A percentile compares a stretch with the other conserved stretches of the same genome.
Conservation (phyloP, 1,140 invertebrate species). For the Calephelis virginiensis region DNA sequence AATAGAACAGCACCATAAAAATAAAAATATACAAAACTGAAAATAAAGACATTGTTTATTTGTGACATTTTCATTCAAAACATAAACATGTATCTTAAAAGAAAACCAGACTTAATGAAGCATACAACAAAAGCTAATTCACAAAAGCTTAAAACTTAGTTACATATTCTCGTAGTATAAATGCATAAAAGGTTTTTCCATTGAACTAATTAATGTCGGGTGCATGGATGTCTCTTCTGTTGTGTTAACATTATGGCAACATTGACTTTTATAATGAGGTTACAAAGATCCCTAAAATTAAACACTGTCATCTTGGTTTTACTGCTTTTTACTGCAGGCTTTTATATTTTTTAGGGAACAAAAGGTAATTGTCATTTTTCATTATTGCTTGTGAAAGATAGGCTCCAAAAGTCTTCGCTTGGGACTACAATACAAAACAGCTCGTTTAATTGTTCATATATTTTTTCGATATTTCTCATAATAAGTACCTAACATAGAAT, state of each 20-base stretch:
- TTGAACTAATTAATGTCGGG: slow-evolving; percentile 11
- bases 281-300: slow-evolving; percentile 3
- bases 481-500: no score
- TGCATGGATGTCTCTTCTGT: slow-evolving; percentile 7
- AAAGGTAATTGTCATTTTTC: no score
- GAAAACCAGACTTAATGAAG: slow-evolving; percentile 2
- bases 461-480: no score
- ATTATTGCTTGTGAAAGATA: no score
- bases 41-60: slow-evolving; percentile 9
- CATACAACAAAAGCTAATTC: not conserved
- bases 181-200: slow-evolving; percentile 6
- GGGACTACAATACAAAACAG: no score
- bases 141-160: not conserved
- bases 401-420: no score
- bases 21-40: slow-evolving; percentile 1
- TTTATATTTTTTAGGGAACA: no score
- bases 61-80: slow-evolving; percentile 3
- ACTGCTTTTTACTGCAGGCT: not conserved
- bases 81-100: not conserved
- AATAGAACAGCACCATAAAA: not conserved
- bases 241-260: not conserved
- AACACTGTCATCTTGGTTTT: not conserved
- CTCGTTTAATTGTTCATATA: no score
- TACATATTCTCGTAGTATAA: slow-evolving; percentile 12
- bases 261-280: slow-evolving; percentile 10